A percentile compares a stretch with the other conserved stretches of the same genome.
Conservation (phyloP, 2,113 vertebrate genomes). For the Leptocoma aspasia region DNA sequence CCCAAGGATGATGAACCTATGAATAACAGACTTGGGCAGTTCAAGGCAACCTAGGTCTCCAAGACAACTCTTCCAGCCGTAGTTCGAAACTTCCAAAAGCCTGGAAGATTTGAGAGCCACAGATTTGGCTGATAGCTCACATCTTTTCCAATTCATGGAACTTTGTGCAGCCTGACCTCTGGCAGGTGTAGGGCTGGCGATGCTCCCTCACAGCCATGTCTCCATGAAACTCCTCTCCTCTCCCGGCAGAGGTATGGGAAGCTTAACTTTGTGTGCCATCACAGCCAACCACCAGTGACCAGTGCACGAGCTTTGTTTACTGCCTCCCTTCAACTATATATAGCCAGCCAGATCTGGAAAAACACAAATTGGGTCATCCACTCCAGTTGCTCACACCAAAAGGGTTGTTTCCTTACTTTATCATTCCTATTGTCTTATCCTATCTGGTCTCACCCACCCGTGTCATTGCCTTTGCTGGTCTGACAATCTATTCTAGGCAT, state of each 20-base stretch:
- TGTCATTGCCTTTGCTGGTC: slow-evolving; percentile 12
- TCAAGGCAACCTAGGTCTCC: neutral
- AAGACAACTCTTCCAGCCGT: neutral
- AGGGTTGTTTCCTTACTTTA: slow-evolving; percentile 33
- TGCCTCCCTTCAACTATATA: neutral
- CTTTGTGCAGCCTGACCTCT: neutral
- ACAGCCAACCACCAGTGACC: neutral
- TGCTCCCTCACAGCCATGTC: neutral
- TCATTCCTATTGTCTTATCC: slow-evolving; percentile 26
- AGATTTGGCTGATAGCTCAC: neutral
- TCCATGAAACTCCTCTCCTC: neutral
- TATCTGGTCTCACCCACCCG: slow-evolving; percentile 54
- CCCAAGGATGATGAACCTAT: neutral
- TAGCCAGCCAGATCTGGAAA: neutral
- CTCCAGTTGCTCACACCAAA: neutral
- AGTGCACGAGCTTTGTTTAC: neutral
- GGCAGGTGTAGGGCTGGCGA: rapidly evolving
- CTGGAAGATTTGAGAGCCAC: neutral
- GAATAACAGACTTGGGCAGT: neutral
- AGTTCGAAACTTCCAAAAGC: neutral
- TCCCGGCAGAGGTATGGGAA: neutral
- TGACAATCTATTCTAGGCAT: slow-evolving; percentile 17
- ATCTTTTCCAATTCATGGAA: neutral
- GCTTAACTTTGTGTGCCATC: neutral
- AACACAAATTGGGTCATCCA: neutral